These are phyloP conservation scores for Ostrea denselamellosa DNA, from an alignment of 1,140 invertebrate species.

Conservation along the genomic window DNA sequence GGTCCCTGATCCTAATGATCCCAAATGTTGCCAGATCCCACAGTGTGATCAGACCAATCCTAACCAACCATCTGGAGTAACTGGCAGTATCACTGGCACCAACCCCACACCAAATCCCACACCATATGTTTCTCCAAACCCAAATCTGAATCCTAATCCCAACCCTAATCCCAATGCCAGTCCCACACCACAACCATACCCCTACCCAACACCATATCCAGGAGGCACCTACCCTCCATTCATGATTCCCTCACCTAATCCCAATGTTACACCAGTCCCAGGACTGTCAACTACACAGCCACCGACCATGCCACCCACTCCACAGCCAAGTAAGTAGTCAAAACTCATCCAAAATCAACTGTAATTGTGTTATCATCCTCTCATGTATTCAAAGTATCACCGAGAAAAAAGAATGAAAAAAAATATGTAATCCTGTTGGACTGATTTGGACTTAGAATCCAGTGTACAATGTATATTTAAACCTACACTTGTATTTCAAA, in stretches of 20 bases:
- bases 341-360: too few species aligned
- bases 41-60: constrained; percentile 59
- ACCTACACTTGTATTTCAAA: too few species aligned
- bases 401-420: too few species aligned
- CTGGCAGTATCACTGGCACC: constrained; percentile 60
- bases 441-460: too few species aligned
- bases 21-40: constrained; percentile 67
- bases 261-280: constrained; percentile 40
- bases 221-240: constrained; percentile 49
- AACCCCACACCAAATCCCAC: constrained; percentile 40
- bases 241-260: constrained; percentile 47
- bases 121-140: constrained; percentile 45
- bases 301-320: constrained; percentile 16
- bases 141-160: constrained; percentile 51
- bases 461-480: too few species aligned
- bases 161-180: constrained; percentile 55
- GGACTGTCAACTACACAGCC: constrained; percentile 2
- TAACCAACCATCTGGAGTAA: constrained; percentile 54
- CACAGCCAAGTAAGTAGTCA: constrained; percentile 15
- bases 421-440: too few species aligned
- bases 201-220: constrained; percentile 56
- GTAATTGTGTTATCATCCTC: too few species aligned
- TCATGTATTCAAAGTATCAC: too few species aligned
- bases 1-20: constrained; percentile 69
- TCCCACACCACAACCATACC: constrained; percentile 57